phyloP scores from a whole-genome alignment of 30 jellyfish, hydroid and myxozoan genomes.

The Chironex yamaguchii region DNA sequence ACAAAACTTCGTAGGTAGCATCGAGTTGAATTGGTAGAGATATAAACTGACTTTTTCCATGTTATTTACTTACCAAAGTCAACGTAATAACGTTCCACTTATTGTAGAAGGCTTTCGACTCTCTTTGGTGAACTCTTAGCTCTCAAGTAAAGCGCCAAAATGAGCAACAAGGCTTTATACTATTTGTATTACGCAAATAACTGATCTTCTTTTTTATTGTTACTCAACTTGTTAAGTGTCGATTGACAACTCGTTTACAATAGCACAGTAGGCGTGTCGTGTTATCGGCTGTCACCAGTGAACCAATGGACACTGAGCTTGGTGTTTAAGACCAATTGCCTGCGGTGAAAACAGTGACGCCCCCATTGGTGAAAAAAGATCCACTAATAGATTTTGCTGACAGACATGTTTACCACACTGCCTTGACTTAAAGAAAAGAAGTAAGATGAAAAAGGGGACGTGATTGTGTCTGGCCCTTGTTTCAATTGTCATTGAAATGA shows the following conservation, averaged over 20 bases:
- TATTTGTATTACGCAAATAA: neutral
- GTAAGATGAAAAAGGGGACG: neutral
- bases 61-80: too few species aligned
- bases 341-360: constrained; percentile 4
- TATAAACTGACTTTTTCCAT: too few species aligned
- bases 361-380: neutral
- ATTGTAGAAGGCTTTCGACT: too few species aligned
- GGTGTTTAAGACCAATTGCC: constrained; percentile 5
- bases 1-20: too few species aligned
- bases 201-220: constrained; percentile 24
- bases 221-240: constrained; percentile 78
- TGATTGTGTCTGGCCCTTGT: neutral
- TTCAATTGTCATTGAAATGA: neutral
- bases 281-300: constrained; percentile 73
- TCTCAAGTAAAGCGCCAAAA: neutral
- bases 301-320: constrained; percentile 70
- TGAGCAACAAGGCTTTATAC: neutral
- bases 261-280: constrained; percentile 86
- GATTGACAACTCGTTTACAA: constrained; percentile 81
- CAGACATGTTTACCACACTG: neutral
- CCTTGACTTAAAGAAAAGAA: neutral
- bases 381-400: neutral
- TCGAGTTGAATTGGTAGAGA: too few species aligned
- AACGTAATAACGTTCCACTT: too few species aligned
- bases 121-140: too few species aligned